Evolutionary conservation across 2,113 vertebrate genomes (phyloP).

Genomic region (Willisornis vidua): DNA sequence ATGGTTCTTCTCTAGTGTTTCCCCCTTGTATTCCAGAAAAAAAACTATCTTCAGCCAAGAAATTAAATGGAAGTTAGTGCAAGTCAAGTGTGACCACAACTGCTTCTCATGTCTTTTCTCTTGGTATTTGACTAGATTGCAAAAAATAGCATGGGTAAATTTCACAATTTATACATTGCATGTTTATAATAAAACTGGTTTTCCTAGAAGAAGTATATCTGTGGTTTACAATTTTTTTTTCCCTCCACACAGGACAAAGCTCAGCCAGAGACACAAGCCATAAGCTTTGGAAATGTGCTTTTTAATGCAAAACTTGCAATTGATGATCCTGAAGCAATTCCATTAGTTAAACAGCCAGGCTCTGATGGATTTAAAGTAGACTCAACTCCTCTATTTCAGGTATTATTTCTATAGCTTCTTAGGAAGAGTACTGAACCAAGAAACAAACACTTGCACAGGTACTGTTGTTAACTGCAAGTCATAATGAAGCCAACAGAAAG

Average conservation of each 20-base stretch:
- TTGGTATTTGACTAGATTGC: background rate
- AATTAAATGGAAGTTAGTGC: background rate
- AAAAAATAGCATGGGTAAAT: background rate
- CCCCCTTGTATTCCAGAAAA: background rate
- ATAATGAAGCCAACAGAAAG: background rate
- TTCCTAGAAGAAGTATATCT: background rate
- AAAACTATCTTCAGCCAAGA: background rate
- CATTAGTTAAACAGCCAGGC: slow-evolving; percentile 88
- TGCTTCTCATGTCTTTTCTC: background rate
- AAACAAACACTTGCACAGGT: background rate
- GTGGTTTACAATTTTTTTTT: background rate
- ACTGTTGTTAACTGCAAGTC: background rate
- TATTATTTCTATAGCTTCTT: slow-evolving; percentile 35
- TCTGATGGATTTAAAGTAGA: slow-evolving; percentile 94
- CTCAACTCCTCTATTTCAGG: slow-evolving; percentile 91
- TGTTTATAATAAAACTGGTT: background rate
- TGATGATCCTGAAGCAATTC: slow-evolving; percentile 87
- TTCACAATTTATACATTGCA: background rate
- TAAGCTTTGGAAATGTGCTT: slow-evolving; percentile 82
- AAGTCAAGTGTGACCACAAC: background rate
- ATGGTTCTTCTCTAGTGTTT: background rate
- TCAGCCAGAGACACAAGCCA: slow-evolving; percentile 90
- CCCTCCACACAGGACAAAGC: slow-evolving; percentile 84
- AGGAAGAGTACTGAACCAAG: background rate
- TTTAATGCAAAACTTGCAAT: slow-evolving; percentile 89